Evolutionary conservation across 2,113 vertebrate species (phyloP).

Genomic region (Picathartes gymnocephalus): DNA sequence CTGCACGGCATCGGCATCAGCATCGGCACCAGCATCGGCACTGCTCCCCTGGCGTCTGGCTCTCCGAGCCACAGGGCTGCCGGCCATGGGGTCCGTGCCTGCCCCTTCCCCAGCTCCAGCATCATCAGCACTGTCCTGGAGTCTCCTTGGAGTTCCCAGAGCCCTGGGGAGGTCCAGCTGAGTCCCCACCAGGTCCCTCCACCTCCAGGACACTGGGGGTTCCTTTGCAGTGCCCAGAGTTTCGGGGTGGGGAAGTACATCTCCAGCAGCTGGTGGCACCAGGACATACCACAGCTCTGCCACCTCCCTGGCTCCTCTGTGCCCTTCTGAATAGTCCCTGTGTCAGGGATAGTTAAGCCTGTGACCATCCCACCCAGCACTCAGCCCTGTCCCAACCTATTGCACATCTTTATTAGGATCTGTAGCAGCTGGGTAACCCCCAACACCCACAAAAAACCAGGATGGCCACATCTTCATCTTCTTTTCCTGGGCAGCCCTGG

Average conservation of each 20-base stretch:
- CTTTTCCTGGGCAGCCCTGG: not conserved
- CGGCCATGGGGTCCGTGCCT: accelerated
- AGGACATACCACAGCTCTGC: not conserved
- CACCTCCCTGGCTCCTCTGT: not conserved
- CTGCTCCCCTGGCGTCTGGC: not conserved
- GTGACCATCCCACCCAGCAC: not conserved
- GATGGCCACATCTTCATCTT: not conserved
- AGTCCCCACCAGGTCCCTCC: not conserved
- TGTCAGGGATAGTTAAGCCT: not conserved
- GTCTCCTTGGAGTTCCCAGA: not conserved
- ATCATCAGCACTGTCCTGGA: not conserved
- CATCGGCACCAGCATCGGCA: accelerated
- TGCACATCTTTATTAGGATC: not conserved
- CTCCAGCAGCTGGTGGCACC: accelerated
- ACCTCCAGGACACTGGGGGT: not conserved
- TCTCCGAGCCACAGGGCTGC: not conserved
- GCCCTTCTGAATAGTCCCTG: not conserved
- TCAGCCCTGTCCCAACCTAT: not conserved
- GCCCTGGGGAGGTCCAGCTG: not conserved
- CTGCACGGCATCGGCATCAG: accelerated
- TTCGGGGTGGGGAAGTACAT: not conserved
- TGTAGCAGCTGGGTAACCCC: not conserved
- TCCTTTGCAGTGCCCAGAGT: not conserved
- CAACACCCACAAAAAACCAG: not conserved
- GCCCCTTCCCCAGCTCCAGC: not conserved